These are phyloP conservation scores for Galendromus occidentalis DNA, from an alignment of 1,140 invertebrate species.

Conservation along the genomic window DNA sequence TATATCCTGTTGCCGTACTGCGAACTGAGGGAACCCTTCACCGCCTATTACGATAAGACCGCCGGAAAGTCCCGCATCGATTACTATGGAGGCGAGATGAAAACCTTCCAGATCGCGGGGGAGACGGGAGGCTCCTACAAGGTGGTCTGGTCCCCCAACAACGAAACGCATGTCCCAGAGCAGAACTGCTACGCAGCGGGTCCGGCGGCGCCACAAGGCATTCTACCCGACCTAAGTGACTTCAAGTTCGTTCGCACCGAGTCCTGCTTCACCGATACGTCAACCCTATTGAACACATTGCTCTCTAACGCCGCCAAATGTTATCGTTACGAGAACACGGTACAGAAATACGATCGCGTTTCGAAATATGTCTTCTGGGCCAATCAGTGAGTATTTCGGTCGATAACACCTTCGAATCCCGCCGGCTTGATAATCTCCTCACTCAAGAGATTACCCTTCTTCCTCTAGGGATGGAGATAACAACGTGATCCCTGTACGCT, in stretches of 20 bases:
- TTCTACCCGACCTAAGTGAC: constrained; percentile 56
- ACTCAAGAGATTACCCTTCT: background rate
- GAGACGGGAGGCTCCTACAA: background rate
- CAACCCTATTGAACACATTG: background rate
- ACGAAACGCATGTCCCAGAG: background rate
- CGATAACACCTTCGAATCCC: background rate
- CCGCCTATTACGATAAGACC: constrained; percentile 57
- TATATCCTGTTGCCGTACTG: constrained; percentile 57
- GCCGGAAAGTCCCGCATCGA: constrained; percentile 63
- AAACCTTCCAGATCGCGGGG: background rate
- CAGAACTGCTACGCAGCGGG: background rate
- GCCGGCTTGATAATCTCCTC: background rate
- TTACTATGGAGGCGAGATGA: constrained; percentile 59
- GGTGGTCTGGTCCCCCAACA: constrained; percentile 4
- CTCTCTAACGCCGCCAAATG: background rate
- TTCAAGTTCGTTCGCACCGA: constrained; percentile 32
- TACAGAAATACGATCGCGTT: background rate
- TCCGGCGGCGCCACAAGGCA: constrained; percentile 36
- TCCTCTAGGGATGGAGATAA: background rate
- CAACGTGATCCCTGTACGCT: constrained; percentile 42
- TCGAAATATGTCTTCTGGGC: constrained; percentile 6
- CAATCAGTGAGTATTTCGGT: background rate
- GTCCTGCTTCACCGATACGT: background rate
- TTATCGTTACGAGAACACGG: background rate
- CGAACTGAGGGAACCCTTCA: constrained; percentile 62